Evolutionary conservation across 2,888 invertebrate genomes (phyloP).

Genomic region (Xestoiulus laeticollis): DNA sequence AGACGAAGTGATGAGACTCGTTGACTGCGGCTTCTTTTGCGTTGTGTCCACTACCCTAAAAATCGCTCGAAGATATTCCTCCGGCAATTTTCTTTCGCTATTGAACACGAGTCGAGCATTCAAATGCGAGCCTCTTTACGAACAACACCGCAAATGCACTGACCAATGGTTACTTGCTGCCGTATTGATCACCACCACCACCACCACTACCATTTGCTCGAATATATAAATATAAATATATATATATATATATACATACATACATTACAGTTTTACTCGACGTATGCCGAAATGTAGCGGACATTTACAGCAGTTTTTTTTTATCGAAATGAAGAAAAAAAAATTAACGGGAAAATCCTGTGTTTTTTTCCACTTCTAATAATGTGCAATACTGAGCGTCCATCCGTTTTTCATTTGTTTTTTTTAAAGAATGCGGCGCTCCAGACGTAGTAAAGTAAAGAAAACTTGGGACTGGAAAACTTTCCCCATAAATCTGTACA

Average conservation of each 20-base stretch:
- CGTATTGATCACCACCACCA: neutral
- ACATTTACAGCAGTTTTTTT: slow-evolving; percentile 7
- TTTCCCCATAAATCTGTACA: neutral
- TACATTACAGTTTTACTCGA: neutral
- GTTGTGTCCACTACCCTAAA: neutral
- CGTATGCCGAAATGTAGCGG: neutral
- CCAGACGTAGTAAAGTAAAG: neutral
- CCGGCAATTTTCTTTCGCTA: neutral
- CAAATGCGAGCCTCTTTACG: neutral
- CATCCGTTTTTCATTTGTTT: neutral
- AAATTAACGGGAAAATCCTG: neutral
- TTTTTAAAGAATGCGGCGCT: neutral
- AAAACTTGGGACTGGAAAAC: neutral
- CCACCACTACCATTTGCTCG: slow-evolving; percentile 15
- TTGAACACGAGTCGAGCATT: neutral
- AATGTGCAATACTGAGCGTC: slow-evolving; percentile 35
- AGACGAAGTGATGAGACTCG: neutral
- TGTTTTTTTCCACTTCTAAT: slow-evolving; percentile 10
- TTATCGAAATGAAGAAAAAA: neutral
- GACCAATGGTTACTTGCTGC: neutral
- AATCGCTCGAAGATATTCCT: neutral
- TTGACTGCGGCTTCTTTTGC: neutral
- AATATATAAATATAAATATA: slow-evolving; percentile 42
- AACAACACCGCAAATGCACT: neutral
- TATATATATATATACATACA: slow-evolving; percentile 30